Evolutionary conservation across 2,888 invertebrate species (phyloP).

Genomic region (Xanthorhoe designata): DNA sequence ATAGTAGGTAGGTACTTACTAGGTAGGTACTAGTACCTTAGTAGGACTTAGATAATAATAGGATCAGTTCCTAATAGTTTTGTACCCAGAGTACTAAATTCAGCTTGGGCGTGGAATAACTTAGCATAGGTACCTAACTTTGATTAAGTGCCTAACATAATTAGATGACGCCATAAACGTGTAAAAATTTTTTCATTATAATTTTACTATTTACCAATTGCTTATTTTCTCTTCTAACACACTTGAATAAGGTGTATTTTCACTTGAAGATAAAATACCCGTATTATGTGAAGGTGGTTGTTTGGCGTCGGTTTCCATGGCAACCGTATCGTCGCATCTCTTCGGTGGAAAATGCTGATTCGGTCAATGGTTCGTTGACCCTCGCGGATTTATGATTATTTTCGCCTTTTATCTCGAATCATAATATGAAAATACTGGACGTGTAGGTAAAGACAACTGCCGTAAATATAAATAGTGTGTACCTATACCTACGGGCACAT

Average conservation of each 20-base stretch:
- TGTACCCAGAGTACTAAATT: too few relatives aligned
- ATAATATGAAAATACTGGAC: background rate
- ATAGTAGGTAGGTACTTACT: too few relatives aligned
- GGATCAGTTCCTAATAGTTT: too few relatives aligned
- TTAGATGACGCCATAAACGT: background rate
- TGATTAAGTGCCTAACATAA: background rate
- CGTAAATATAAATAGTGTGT: too few relatives aligned
- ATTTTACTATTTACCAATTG: slow-evolving; percentile 8
- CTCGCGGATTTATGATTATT: slow-evolving; percentile 50
- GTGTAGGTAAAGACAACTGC: background rate
- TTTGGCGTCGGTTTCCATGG: slow-evolving; percentile 69
- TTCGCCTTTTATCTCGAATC: slow-evolving; percentile 34
- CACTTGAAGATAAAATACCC: slow-evolving; percentile 15
- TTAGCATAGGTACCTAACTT: background rate
- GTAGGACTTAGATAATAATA: too few relatives aligned
- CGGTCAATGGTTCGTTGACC: slow-evolving; percentile 74
- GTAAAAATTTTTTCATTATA: background rate
- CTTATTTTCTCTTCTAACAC: slow-evolving; percentile 1
- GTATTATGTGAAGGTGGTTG: slow-evolving; percentile 44
- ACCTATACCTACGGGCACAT: too few relatives aligned
- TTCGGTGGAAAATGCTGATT: slow-evolving; percentile 62
- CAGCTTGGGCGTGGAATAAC: background rate
- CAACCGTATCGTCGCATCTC: slow-evolving; percentile 76
- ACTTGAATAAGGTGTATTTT: slow-evolving; percentile 16
- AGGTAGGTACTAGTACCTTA: too few relatives aligned